Evolutionary conservation across 2,113 vertebrate genomes (phyloP), one percentile per base, ranked within the genome.

Genomic region (Trichomycterus rosablanca): DNA sequence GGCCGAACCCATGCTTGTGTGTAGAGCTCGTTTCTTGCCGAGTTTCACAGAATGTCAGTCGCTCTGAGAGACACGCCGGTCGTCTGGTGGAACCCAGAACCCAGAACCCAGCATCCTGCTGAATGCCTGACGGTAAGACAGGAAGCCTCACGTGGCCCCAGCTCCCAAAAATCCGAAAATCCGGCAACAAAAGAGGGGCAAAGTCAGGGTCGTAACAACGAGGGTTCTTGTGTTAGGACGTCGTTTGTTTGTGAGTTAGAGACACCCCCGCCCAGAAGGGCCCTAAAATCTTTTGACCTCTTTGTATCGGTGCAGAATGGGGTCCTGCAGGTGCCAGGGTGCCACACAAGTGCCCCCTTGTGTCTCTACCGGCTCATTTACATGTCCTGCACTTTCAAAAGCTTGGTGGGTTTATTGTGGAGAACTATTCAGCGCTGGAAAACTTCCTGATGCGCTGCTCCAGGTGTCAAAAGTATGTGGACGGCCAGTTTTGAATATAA

Each of bases 261-360:
- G 32, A 16, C n/a, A 62, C 30, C 45, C 32, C 28, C 24, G 16
- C 42, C 30, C 37, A 23, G 6, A 34, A 16, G 20, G 66, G 55
- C 44, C 58, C 69, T 46, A 40, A 46, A 46, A 26, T 57, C 59
- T 32, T 67, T 59, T 63, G 34, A 59, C 42, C 26, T 22, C 20
- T 2, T 15, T 12, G 5, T 14, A 26, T 16, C 19, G 45, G n/a
- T 48, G 12, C 7, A 11, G 16, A 34, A 40, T 48, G 50, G 18
- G 34, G 20, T 34, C 20, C 40, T 72, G 70, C 65, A 72, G 70
- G 65, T 72, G 64, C 59, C 70, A 59, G 18, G 2, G 24, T 30
- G 54, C 40, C 51, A 62, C 37, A 72, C 64, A 72, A 67, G 32
- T 43, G 40, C 40, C 56, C 64, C 54, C 70, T n/a, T 68, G 35